These are phyloP conservation scores for Drosophila ustulata DNA, from an alignment of 2,888 invertebrate genomes.

Conservation along the genomic window DNA sequence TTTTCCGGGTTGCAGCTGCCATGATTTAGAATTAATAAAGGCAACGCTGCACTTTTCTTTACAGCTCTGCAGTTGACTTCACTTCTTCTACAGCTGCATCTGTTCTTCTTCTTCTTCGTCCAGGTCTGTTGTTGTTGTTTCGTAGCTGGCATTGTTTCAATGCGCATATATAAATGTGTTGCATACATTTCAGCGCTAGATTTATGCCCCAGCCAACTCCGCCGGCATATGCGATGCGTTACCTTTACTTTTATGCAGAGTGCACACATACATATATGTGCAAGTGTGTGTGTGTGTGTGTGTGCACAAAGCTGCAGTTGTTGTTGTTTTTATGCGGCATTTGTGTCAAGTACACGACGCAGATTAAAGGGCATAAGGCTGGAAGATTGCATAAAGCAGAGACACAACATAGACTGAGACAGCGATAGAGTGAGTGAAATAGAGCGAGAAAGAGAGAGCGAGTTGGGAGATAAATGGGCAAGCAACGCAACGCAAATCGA, in stretches of 20 bases:
- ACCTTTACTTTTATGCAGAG: constrained; percentile 69
- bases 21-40: constrained; percentile 77
- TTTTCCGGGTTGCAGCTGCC: constrained; percentile 47
- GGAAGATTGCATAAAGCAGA: constrained; percentile 65
- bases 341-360: constrained; percentile 77
- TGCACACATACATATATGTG: constrained; percentile 29
- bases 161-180: constrained; percentile 66
- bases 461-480: constrained; percentile 62
- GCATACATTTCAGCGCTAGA: constrained; percentile 75
- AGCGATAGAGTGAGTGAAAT: background rate
- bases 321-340: constrained; percentile 69
- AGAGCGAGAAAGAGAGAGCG: background rate
- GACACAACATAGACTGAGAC: constrained; percentile 4
- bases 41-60: constrained; percentile 34
- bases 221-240: constrained; percentile 61
- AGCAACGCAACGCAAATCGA: constrained; percentile 69
- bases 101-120: background rate
- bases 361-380: constrained; percentile 76
- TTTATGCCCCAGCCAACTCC: constrained; percentile 64
- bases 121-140: background rate
- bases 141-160: constrained; percentile 68
- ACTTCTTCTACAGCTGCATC: constrained; percentile 48
- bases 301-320: constrained; percentile 59
- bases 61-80: constrained; percentile 58
- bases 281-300: background rate